A percentile compares a stretch with the other conserved stretches of the same genome.
Evolutionary conservation across 2,797 vertebrate genomes (phyloP).

Genomic region (Neostethus bicornis): DNA sequence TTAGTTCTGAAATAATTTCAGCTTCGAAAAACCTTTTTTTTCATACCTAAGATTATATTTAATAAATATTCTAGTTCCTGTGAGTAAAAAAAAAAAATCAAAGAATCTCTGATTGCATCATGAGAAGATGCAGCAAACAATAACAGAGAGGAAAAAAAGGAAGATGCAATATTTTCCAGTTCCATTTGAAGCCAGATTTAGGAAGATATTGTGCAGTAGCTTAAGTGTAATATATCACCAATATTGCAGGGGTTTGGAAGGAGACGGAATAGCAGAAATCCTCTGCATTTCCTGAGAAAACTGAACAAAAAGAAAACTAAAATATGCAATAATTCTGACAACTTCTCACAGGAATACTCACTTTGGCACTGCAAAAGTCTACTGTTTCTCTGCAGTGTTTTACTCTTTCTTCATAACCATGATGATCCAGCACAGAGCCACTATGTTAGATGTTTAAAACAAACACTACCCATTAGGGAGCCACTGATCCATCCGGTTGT

Average conservation of each 20-base stretch:
- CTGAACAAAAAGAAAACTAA: background rate
- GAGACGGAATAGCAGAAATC: slow-evolving; percentile 33
- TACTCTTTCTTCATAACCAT: background rate
- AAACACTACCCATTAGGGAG: background rate
- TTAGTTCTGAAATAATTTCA: slow-evolving; percentile 60
- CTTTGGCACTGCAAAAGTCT: background rate
- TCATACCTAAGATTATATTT: slow-evolving; percentile 29
- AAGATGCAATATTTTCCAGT: background rate
- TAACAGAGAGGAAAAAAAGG: slow-evolving; percentile 1
- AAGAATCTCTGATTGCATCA: background rate
- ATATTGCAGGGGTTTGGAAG: slow-evolving; percentile 51
- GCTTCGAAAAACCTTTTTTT: slow-evolving; percentile 33
- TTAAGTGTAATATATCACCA: slow-evolving; percentile 53
- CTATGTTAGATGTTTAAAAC: background rate
- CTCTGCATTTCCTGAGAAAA: background rate
- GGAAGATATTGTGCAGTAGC: slow-evolving; percentile 39
- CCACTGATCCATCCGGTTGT: background rate
- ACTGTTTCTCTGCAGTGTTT: background rate
- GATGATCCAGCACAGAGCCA: background rate
- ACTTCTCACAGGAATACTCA: background rate
- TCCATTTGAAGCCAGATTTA: slow-evolving; percentile 40
- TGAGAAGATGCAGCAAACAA: slow-evolving; percentile 20
- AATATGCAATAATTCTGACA: background rate
- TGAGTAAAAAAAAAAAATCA: slow-evolving; percentile 36
- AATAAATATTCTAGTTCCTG: slow-evolving; percentile 28